Base-by-base conservation (phyloP, 2,113 vertebrate genomes). In the Oophaga pumilio region DNA sequence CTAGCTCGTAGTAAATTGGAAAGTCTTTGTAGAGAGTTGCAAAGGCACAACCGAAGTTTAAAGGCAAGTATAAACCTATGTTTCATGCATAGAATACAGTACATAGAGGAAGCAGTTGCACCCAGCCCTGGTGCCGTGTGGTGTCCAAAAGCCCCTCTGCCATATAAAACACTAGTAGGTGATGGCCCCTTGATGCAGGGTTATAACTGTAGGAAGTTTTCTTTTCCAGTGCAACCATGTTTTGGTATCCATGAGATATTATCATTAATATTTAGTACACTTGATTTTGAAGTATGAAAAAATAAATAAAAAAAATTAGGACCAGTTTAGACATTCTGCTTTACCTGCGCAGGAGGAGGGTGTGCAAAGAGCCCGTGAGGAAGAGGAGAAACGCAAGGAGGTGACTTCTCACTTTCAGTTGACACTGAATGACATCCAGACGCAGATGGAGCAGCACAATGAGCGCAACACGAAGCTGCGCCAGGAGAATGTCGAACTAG, bases 391-490 rank as follows among this genome's bases (percentile, higher is more conserved):
- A 89, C 92, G 98, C 86, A 99, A 98, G 91, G 98, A 99, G 90
- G 97, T 99, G 92, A 99, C 98, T 0, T 97, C 97, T 0, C 98
- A 99, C 90, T 98, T 99, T 94, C 98, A 99, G 93, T 94, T 97
- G 93, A 99, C 98, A 0, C 95, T 99, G 89, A 97, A 97, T 0
- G 97, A 99, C 93, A 99, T 99, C 93, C 97, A 99, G 94, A 93
- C 96, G 17, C 98, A 99, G 94, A 99, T 99, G 97, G 98, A 99
- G 89, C 98, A 99, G 90, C 98, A 99, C 94, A 98, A 99, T 0
- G 97, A 99, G 91, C 93, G 96, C 2, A 99, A 99, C 13, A 94
- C 96, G 87, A 98, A 96, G 82, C 95, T 99, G 24, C 95, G 97
- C 28, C 97, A 99, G 88, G 98, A 99, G 93, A 99, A 99, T 92